Evolutionary conservation across 1,140 invertebrate genomes (phyloP).

Genomic region (Akabosia matsudoensis): DNA sequence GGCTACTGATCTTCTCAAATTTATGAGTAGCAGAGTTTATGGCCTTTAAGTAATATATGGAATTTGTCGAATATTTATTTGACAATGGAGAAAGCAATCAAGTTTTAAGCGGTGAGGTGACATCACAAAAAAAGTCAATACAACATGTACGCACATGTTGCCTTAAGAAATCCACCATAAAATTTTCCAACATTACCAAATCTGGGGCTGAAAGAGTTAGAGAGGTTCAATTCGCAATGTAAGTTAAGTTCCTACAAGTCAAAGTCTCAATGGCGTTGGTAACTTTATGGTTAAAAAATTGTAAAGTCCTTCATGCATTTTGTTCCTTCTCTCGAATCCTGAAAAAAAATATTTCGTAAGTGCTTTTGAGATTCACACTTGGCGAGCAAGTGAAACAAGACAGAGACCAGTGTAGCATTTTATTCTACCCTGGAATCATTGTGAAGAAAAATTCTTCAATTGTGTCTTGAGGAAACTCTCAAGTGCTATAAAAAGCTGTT

Average conservation of each 20-base stretch:
- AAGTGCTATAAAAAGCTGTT: not conserved
- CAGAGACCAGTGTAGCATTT: not conserved
- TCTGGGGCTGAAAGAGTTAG: not conserved
- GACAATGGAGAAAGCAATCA: not conserved
- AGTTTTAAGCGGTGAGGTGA: not conserved
- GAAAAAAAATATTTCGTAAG: too few relatives aligned
- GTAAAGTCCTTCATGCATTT: not conserved
- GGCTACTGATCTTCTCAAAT: not conserved
- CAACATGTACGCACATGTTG: slow-evolving; percentile 2
- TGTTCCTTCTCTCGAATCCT: too few relatives aligned
- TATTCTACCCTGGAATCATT: not conserved
- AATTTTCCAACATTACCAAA: not conserved
- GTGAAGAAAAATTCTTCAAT: not conserved
- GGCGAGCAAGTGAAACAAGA: not conserved
- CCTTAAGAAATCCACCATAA: not conserved
- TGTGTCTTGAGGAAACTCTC: not conserved
- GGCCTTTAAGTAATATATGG: not conserved
- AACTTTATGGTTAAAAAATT: not conserved
- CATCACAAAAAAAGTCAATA: slow-evolving; percentile 9
- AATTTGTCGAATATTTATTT: not conserved
- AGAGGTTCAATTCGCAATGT: too few relatives aligned
- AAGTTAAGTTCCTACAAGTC: not conserved
- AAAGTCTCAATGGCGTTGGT: not conserved
- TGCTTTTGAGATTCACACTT: not conserved
- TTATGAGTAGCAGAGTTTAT: slow-evolving; percentile 10